Conservation (phyloP, 1,140 invertebrate genomes). For the Lordiphosa collinella region DNA sequence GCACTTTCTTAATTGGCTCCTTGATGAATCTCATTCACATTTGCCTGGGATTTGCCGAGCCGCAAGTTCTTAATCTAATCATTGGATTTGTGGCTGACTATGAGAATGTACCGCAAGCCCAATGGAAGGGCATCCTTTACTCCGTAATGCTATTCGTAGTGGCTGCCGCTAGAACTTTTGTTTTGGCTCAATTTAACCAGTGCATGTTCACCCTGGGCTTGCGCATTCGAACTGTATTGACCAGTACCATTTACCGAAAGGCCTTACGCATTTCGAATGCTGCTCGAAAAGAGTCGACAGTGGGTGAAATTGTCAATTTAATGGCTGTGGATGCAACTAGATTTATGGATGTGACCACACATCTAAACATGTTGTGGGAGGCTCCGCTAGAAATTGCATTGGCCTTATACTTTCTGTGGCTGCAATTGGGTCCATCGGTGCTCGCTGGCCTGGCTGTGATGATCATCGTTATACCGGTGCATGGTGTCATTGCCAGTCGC, state of each 20-base stretch:
- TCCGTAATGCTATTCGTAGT: conserved; percentile 87
- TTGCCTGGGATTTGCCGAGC: conserved; percentile 92
- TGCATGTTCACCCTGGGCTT: conserved; percentile 95
- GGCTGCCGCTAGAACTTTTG: conserved; percentile 92
- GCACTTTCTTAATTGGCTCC: conserved; percentile 90
- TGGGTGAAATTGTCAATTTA: conserved; percentile 95
- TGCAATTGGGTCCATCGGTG: conserved; percentile 90
- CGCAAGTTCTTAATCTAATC: conserved; percentile 85
- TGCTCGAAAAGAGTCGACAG: conserved; percentile 90
- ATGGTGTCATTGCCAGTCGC: conserved; percentile 92
- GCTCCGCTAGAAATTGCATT: conserved; percentile 94
- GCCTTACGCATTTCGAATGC: conserved; percentile 88
- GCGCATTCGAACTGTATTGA: conserved; percentile 93
- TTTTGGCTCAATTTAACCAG: conserved; percentile 94
- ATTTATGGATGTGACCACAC: conserved; percentile 93
- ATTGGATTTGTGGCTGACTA: conserved; percentile 76
- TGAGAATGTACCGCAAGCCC: conserved; percentile 81
- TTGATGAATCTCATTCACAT: conserved; percentile 91
- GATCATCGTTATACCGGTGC: conserved; percentile 94
- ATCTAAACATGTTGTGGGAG: conserved; percentile 98
- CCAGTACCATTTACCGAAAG: conserved; percentile 96
- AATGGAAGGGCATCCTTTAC: conserved; percentile 94
- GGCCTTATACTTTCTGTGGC: conserved; percentile 94
- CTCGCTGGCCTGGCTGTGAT: conserved; percentile 92
- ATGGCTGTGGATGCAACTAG: conserved; percentile 89